Evolutionary conservation across 2,888 invertebrate species (phyloP), one percentile per base, ranked within the genome.

Genomic region (Tetheella fluctuosa): DNA sequence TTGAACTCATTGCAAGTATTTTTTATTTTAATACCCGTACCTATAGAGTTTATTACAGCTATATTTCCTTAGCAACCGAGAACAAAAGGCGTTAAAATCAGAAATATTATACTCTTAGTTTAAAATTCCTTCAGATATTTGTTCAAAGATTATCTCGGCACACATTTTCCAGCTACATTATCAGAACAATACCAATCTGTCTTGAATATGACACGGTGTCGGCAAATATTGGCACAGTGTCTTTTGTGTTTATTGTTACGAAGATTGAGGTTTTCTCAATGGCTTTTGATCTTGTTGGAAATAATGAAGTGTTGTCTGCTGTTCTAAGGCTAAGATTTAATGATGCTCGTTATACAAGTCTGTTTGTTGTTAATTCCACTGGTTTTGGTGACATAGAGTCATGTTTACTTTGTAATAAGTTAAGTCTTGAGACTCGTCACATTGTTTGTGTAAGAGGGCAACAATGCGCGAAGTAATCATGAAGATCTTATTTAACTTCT

Each of bases 351-450:
- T 55, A 55, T 5, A 30, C 34, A 12, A 34, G 37, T 55, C 23
- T 55, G 34, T 30, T 34, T 34, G 23, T n/a, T 30, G 23, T 54
- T 68, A 72, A 73, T 67, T 65, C 67, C 60, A 66, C 60, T 67
- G 67, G 65, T 65, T 68, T 69, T 59, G 59, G 48, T 62, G 60
- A 73, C 70, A 77, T 73, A 73, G 61, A 65, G 42, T 57, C 55
- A 64, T 63, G 59, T 74, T 72, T 68, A 64, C 67, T 71, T 69
- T 69, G 60, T 66, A 66, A 72, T 73, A 67, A 69, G 62, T 61
- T 64, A 61, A 8, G 30, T 30, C 10, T 30, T 30, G 30, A 30
- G 1, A 68, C 68, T 69, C 69, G 68, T 67, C 63, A 58, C 55
- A 39, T 57, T 57, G 55, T 63, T n/a, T n/a, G n/a, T n/a, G n/a